Conservation (phyloP, 1,140 invertebrate genomes). For the Charaxes varanes region DNA sequence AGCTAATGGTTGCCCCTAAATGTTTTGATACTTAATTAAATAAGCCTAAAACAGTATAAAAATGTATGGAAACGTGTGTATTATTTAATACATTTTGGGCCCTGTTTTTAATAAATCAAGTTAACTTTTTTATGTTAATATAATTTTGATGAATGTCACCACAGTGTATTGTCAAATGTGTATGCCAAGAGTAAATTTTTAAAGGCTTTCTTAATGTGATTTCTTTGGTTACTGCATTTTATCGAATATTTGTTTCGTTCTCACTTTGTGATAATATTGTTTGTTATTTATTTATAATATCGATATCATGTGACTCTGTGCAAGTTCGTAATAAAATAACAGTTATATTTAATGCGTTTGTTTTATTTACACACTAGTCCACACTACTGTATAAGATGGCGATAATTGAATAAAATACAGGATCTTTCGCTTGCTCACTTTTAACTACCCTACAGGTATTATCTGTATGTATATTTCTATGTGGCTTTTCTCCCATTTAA, state of each 20-base stretch:
- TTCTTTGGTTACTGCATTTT: conserved; percentile 15
- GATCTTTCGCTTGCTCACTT: no score
- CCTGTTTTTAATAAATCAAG: no score
- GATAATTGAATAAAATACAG: background rate
- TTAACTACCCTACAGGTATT: no score
- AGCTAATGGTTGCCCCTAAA: no score
- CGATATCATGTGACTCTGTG: conserved; percentile 2
- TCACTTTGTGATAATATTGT: conserved; percentile 18
- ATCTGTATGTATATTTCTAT: no score
- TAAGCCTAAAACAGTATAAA: no score
- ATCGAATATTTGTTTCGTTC: conserved; percentile 14
- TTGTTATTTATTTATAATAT: conserved; percentile 3
- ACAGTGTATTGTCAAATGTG: background rate
- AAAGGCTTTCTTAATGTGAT: conserved; percentile 4
- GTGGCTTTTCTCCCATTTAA: no score
- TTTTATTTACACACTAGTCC: background rate
- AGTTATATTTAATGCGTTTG: background rate
- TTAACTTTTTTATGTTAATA: no score
- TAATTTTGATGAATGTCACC: background rate
- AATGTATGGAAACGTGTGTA: no score
- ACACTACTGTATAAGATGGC: background rate
- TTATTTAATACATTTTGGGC: no score
- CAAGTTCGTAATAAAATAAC: background rate
- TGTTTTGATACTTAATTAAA: no score
- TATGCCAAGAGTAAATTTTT: background rate